These are phyloP conservation scores for Meriones psammophilus DNA, from an alignment of 2,797 vertebrate species.

Conservation along the genomic window DNA sequence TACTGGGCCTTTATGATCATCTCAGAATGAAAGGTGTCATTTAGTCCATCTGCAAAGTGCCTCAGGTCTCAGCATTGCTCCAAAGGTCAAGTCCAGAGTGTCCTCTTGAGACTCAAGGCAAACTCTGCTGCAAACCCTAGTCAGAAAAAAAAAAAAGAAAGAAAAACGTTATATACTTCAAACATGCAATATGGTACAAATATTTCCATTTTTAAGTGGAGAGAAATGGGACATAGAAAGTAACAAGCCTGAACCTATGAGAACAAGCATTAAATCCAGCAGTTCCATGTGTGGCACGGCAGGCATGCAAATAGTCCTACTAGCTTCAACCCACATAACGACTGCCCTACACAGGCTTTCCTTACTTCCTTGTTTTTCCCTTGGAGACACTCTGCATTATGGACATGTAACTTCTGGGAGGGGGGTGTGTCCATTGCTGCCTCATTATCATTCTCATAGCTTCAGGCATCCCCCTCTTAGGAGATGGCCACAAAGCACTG, in stretches of 20 bases:
- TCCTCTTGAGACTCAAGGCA: background rate
- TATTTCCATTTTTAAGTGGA: background rate
- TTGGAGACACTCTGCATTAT: background rate
- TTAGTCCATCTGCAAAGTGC: no score
- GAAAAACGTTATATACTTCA: background rate
- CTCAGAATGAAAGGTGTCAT: background rate
- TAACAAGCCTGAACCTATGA: background rate
- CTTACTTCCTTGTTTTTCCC: fast-evolving
- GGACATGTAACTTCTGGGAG: background rate
- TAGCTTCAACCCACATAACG: background rate
- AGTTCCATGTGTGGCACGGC: background rate
- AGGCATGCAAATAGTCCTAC: background rate
- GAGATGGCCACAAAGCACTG: background rate
- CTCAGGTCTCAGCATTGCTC: background rate
- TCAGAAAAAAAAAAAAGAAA: background rate
- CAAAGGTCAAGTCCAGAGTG: background rate
- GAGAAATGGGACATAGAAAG: background rate
- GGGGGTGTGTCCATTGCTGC: background rate
- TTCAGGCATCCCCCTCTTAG: background rate
- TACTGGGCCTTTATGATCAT: background rate
- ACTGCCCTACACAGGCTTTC: background rate
- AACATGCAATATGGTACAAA: background rate
- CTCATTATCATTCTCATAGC: background rate
- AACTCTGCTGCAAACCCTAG: background rate
- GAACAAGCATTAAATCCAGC: background rate